phyloP scores from a whole-genome alignment of 2,113 vertebrate genomes.

The Vidua chalybeata region DNA sequence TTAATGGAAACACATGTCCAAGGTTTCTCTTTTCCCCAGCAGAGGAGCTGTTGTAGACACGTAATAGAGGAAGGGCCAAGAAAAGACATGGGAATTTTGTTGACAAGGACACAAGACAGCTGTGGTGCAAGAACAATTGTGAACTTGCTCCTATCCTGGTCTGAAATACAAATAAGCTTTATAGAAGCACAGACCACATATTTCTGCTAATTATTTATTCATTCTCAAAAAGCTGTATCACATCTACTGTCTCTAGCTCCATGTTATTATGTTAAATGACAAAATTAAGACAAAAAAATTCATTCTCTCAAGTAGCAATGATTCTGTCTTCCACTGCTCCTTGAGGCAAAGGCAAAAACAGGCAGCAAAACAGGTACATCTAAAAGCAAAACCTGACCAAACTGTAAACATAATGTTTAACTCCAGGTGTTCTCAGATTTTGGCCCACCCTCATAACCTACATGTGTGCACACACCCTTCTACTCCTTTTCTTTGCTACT shows the following conservation, averaged over 20 bases:
- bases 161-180: neutral
- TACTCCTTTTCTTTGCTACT: neutral
- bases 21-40: neutral
- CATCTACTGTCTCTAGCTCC: neutral
- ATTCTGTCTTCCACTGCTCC: neutral
- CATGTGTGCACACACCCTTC: fast-evolving
- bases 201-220: neutral
- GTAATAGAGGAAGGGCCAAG: neutral
- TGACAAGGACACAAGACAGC: neutral
- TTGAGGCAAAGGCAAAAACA: neutral
- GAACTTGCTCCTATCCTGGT: neutral
- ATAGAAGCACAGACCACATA: neutral
- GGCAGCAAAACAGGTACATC: neutral
- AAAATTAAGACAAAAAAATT: neutral
- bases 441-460: neutral
- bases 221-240: neutral
- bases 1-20: neutral
- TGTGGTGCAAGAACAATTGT: neutral
- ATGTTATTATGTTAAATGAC: neutral
- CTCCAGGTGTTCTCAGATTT: neutral
- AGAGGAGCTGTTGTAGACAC: neutral
- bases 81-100: neutral
- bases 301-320: neutral
- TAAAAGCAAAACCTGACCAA: neutral
- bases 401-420: neutral